These are phyloP conservation scores for Numida meleagris DNA, from an alignment of 2,113 vertebrate genomes.

Conservation along the genomic window DNA sequence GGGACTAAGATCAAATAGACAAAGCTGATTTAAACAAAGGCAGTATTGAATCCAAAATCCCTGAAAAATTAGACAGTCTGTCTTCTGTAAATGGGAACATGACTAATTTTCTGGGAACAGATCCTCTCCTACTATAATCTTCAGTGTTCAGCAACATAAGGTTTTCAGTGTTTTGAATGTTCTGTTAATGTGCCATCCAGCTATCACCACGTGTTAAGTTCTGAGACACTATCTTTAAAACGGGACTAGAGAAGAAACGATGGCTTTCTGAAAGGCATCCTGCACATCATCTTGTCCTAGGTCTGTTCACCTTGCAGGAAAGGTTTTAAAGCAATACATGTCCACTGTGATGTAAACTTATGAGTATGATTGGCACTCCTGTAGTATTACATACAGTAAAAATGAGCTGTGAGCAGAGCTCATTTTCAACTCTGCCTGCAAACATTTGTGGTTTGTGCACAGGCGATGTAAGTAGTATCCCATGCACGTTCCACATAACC, in stretches of 20 bases:
- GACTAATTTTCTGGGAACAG: conserved; percentile 15
- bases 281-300: background rate
- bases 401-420: conserved; percentile 25
- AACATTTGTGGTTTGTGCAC: conserved; percentile 37
- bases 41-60: background rate
- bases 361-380: conserved; percentile 53
- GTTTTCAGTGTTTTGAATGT: background rate
- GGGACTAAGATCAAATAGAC: background rate
- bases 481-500: conserved; percentile 59
- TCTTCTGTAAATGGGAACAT: conserved; percentile 27
- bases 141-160: background rate
- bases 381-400: conserved; percentile 43
- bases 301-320: conserved; percentile 7
- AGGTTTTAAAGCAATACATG: conserved; percentile 23
- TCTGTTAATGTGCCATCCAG: conserved; percentile 3
- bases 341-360: conserved; percentile 45
- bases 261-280: conserved; percentile 29
- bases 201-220: background rate
- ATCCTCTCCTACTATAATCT: background rate
- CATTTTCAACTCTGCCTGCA: conserved; percentile 21
- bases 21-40: conserved; percentile 10
- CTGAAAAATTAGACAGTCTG: conserved; percentile 29
- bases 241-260: background rate
- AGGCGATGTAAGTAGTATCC: conserved; percentile 43
- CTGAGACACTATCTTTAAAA: background rate